Evolutionary conservation across 2,113 vertebrate genomes (phyloP).

Genomic region (Noturus placidus): DNA sequence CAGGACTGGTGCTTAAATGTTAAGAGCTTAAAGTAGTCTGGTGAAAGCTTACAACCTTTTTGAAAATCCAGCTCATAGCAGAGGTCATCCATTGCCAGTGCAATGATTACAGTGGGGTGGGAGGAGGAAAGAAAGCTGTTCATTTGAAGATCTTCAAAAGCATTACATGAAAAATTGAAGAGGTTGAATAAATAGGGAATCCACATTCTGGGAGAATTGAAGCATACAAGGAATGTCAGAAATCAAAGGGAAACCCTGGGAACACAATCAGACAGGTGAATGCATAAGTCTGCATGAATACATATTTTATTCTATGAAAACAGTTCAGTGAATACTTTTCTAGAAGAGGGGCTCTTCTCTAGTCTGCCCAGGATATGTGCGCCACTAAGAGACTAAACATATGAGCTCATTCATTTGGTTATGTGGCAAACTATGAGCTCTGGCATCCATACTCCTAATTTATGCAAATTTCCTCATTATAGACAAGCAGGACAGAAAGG

Average conservation of each 20-base stretch:
- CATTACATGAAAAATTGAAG: conserved; percentile 21
- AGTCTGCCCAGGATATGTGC: conserved; percentile 9
- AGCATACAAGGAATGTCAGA: background rate
- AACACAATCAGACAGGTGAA: conserved; percentile 7
- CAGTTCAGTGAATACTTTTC: conserved; percentile 3
- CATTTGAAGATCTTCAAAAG: conserved; percentile 56
- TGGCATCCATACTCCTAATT: background rate
- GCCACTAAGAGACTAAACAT: conserved; percentile 16
- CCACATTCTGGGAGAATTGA: background rate
- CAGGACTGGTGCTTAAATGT: no score
- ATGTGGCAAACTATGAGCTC: background rate
- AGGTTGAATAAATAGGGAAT: conserved; percentile 11
- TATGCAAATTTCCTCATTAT: background rate
- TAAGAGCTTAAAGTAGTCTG: background rate
- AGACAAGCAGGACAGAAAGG: background rate
- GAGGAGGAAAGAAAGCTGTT: conserved; percentile 50
- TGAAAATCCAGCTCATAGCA: background rate
- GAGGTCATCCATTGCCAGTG: conserved; percentile 41
- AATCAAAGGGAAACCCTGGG: background rate
- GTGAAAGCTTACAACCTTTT: conserved; percentile 16
- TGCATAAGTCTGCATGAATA: background rate
- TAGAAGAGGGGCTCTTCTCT: background rate
- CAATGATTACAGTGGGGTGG: conserved; percentile 45
- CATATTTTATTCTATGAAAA: background rate
- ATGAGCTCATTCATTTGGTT: conserved; percentile 17